Evolutionary conservation across 2,888 invertebrate species (phyloP).

Genomic region (Epinotia demarniana): DNA sequence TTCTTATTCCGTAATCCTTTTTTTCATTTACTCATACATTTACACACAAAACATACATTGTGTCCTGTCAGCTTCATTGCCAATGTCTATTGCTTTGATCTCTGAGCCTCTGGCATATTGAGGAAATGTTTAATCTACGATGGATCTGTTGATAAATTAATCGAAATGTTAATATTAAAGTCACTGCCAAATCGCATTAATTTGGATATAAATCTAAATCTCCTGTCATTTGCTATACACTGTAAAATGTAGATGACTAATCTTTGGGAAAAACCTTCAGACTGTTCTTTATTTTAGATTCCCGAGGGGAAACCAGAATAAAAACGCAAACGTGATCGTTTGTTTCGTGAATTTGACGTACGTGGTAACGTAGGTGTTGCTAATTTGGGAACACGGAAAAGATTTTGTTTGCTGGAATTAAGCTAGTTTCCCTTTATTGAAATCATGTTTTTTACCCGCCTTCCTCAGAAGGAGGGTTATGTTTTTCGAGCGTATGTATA

Average conservation of each 20-base stretch:
- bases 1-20: no score
- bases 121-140: neutral
- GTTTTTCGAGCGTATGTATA: no score
- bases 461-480: no score
- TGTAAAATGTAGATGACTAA: neutral
- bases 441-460: no score
- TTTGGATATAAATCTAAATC: constrained; percentile 13
- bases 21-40: no score
- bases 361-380: neutral
- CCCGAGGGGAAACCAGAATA: neutral
- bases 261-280: neutral
- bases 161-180: constrained; percentile 41
- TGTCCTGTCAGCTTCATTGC: no score
- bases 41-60: no score
- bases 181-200: neutral
- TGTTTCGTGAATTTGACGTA: neutral
- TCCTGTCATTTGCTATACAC: neutral
- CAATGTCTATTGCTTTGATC: neutral
- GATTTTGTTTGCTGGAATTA: no score
- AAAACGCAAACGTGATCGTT: neutral
- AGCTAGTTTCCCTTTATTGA: no score
- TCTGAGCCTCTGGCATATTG: neutral
- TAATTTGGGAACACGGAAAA: neutral
- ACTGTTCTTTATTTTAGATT: neutral
- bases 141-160: neutral